phyloP scores from a whole-genome alignment of 2,113 vertebrate species.

The Plecotus auritus region DNA sequence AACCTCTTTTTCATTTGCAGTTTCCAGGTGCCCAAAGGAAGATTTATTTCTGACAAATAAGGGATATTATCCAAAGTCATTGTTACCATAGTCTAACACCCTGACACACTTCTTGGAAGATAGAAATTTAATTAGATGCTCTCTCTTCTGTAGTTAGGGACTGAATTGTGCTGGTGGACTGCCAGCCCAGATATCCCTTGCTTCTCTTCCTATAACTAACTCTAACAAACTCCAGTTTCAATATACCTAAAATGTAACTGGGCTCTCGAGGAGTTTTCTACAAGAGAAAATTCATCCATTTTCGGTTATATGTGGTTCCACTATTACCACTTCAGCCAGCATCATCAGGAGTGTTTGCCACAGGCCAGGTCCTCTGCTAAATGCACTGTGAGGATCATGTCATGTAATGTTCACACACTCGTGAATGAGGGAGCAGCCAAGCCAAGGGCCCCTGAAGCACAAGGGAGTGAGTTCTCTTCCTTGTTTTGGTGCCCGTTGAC shows the following conservation, averaged over 20 bases:
- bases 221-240: background rate
- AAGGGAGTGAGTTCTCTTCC: background rate
- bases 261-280: background rate
- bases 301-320: background rate
- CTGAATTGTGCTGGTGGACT: background rate
- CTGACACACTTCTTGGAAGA: slow-evolving; percentile 25
- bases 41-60: slow-evolving; percentile 57
- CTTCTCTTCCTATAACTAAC: slow-evolving; percentile 8
- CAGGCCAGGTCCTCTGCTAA: background rate
- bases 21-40: slow-evolving; percentile 40
- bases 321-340: background rate
- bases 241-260: background rate
- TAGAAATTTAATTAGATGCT: slow-evolving; percentile 40
- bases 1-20: background rate
- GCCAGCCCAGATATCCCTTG: background rate
- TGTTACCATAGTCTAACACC: slow-evolving; percentile 32
- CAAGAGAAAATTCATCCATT: background rate
- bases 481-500: background rate
- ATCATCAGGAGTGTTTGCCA: background rate
- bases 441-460: too few species aligned
- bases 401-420: background rate
- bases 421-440: background rate
- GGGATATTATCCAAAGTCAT: slow-evolving; percentile 41
- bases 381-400: background rate
- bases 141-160: slow-evolving; percentile 36